Conservation (phyloP, 2,888 invertebrate genomes). For the Exephanes ischioxanthus region DNA sequence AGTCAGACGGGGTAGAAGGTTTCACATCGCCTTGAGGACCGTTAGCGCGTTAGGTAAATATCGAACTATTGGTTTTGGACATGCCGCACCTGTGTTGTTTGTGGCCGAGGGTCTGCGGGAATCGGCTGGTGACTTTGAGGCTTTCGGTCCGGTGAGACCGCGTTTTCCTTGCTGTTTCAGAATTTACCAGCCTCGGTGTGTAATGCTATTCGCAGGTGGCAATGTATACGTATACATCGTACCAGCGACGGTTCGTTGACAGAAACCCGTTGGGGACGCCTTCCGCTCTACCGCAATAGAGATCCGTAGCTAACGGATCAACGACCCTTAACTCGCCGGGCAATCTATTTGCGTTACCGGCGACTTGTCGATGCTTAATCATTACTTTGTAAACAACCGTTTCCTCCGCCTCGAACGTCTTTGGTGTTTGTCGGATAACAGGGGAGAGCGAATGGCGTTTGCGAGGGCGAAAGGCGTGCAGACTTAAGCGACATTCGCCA, state of each 20-base stretch:
- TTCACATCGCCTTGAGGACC: too few species aligned
- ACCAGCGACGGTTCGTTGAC: slow-evolving; percentile 47
- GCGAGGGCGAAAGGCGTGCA: slow-evolving; percentile 38
- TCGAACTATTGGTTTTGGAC: background rate
- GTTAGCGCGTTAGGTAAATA: background rate
- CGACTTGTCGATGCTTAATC: slow-evolving; percentile 71
- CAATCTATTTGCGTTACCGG: slow-evolving; percentile 73
- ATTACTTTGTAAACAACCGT: slow-evolving; percentile 73
- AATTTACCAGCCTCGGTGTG: background rate
- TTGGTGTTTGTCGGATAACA: background rate
- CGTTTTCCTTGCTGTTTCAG: background rate
- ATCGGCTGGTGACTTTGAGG: background rate
- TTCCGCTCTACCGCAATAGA: slow-evolving; percentile 21
- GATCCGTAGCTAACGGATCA: slow-evolving; percentile 33
- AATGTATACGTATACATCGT: slow-evolving; percentile 33
- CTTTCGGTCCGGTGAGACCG: background rate
- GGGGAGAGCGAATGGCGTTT: slow-evolving; percentile 1
- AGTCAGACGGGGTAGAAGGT: too few species aligned
- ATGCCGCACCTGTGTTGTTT: slow-evolving; percentile 1
- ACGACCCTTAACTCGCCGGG: slow-evolving; percentile 42
- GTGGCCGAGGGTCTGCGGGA: background rate
- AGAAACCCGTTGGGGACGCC: slow-evolving; percentile 3
- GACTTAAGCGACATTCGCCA: slow-evolving; percentile 46
- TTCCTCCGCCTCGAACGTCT: slow-evolving; percentile 52
- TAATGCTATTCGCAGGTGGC: background rate